phyloP scores from a whole-genome alignment of 2,888 invertebrate genomes.

The Tetramorium bicarinatum region DNA sequence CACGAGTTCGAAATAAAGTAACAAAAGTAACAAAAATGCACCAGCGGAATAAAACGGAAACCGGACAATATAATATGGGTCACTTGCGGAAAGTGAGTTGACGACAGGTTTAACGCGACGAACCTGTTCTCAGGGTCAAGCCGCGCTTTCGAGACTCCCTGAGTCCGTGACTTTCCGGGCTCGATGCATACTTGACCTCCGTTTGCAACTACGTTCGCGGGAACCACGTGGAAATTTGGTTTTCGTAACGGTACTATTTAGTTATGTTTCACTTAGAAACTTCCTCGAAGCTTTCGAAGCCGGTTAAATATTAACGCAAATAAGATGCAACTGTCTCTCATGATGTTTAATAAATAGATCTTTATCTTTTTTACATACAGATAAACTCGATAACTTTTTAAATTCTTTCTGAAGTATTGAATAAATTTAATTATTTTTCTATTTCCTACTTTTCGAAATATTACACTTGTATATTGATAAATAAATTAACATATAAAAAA shows the following conservation, averaged over 20 bases:
- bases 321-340: not conserved
- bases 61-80: constrained; percentile 76
- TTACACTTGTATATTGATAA: not conserved
- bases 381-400: not conserved
- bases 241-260: not conserved
- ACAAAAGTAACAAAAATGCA: constrained; percentile 78
- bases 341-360: not conserved
- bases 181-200: not conserved
- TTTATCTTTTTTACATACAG: not conserved
- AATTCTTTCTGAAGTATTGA: not conserved
- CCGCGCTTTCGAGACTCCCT: not conserved
- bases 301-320: not conserved
- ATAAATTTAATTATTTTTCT: not conserved
- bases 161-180: not conserved
- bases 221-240: not conserved
- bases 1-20: constrained; percentile 59
- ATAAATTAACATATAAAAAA: not conserved
- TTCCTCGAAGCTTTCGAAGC: not conserved
- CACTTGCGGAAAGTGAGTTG: constrained; percentile 82
- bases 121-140: constrained; percentile 15
- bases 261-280: not conserved
- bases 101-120: constrained; percentile 62
- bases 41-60: constrained; percentile 71
- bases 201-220: not conserved
- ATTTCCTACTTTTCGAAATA: not conserved